Conservation (phyloP, 2,113 vertebrate species). For the Podarcis raffonei region DNA sequence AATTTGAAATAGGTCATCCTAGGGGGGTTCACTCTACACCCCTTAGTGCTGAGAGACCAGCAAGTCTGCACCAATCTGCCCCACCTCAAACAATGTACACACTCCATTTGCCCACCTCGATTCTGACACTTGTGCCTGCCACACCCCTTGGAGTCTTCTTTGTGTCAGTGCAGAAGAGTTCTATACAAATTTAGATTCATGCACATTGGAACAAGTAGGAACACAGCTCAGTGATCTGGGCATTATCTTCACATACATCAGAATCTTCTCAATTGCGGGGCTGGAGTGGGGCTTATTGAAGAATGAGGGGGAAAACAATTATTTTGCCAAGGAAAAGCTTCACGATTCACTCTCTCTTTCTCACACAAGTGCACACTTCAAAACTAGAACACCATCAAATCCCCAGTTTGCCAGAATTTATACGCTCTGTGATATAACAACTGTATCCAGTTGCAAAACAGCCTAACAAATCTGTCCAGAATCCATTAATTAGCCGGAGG, state of each 20-base stretch:
- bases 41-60: background rate
- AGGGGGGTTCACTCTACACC: background rate
- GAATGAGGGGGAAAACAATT: background rate
- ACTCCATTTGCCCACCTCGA: background rate
- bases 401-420: background rate
- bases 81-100: background rate
- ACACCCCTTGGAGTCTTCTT: background rate
- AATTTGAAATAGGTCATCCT: background rate
- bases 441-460: background rate
- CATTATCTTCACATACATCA: background rate
- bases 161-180: background rate
- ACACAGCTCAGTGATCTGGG: background rate
- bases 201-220: background rate
- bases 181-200: background rate
- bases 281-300: too few species aligned
- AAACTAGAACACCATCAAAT: background rate
- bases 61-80: too few species aligned
- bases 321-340: background rate
- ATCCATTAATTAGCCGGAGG: background rate
- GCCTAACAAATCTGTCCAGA: background rate
- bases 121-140: background rate
- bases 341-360: background rate
- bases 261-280: background rate
- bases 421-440: background rate
- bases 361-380: background rate